Evolutionary conservation across 2,888 invertebrate genomes (phyloP), one percentile per base, ranked within the genome.

Genomic region (Gnatocerus cornutus): DNA sequence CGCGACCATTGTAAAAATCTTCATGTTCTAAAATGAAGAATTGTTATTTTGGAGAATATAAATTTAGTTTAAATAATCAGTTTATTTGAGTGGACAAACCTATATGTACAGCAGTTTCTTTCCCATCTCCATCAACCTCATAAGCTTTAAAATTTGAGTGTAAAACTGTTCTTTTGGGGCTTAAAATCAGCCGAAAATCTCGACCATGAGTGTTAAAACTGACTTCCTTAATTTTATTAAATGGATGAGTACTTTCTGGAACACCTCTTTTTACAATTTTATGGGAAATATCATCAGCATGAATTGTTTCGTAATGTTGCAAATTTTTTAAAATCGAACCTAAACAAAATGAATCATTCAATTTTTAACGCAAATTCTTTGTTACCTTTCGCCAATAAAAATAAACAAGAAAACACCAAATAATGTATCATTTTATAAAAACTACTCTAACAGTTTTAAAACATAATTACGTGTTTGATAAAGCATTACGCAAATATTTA

Each of bases 101-200:
- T 83, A 96, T 88, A 86, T 93, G 93, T 67, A 96, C 89, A 50
- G 92, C 91, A 58, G 92, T 93, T 85, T 95, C 94, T 81, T 92
- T 91, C 5, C 96, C 96, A 87, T 94, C 91, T 0, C 90, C 93
- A 86, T 95, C 94, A 5, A 96, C 91, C 73, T 92, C 88, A 83
- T 93, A 95, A 0, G 96, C 96, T 84, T 94, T 93, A 81, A 97
- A 97, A 81, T 96, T 94, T 1, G 95, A 93, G 85, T 97, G 95
- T 71, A 97, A 86, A 4, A 97, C 93, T 72, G 93, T 93, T 77
- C 89, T 91, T 79, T 93, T 92, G 0, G 96, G 96, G 79, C 94
- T 93, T 43, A 97, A 86, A 77, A 96, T 94, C 62, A 97, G 85
- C 68, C 95, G 89, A 82, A 96, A 96, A 78, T 94, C 90, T 79